phyloP scores from a whole-genome alignment of 2,888 invertebrate genomes.

The Dione vanillae region DNA sequence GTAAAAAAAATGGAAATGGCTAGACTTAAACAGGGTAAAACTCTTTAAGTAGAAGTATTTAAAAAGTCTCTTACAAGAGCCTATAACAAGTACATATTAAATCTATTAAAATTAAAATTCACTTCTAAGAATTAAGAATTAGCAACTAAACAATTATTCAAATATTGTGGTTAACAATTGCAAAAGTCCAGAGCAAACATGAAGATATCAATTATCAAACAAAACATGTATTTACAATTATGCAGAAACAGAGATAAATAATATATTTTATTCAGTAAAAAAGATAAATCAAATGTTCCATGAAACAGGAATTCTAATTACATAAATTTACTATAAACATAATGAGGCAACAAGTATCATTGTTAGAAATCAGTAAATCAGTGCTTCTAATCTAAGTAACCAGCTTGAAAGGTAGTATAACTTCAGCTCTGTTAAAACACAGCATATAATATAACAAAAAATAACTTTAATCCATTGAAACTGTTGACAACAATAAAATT shows the following conservation, averaged over 20 bases:
- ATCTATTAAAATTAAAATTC: neutral
- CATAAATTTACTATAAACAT: neutral
- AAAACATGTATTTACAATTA: neutral
- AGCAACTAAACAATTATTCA: neutral
- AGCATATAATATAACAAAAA: too few species aligned
- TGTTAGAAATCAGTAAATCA: too few species aligned
- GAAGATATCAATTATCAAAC: slow-evolving; percentile 15
- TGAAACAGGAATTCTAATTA: neutral
- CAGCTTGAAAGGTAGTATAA: too few species aligned
- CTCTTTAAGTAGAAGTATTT: too few species aligned
- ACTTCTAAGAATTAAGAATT: neutral
- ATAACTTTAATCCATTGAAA: too few species aligned
- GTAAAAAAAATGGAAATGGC: too few species aligned
- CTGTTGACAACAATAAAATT: too few species aligned
- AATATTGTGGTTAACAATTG: neutral
- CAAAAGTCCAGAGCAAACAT: neutral
- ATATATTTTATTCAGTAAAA: neutral
- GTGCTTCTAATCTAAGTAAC: too few species aligned
- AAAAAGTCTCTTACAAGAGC: too few species aligned
- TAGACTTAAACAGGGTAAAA: too few species aligned
- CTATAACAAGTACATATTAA: too few species aligned
- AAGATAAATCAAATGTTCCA: slow-evolving; percentile 5
- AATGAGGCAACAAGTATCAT: neutral
- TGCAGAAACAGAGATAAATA: neutral
- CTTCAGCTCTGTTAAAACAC: too few species aligned